Evolutionary conservation across 2,113 vertebrate genomes (phyloP).

Genomic region (Toxotes jaculatrix): DNA sequence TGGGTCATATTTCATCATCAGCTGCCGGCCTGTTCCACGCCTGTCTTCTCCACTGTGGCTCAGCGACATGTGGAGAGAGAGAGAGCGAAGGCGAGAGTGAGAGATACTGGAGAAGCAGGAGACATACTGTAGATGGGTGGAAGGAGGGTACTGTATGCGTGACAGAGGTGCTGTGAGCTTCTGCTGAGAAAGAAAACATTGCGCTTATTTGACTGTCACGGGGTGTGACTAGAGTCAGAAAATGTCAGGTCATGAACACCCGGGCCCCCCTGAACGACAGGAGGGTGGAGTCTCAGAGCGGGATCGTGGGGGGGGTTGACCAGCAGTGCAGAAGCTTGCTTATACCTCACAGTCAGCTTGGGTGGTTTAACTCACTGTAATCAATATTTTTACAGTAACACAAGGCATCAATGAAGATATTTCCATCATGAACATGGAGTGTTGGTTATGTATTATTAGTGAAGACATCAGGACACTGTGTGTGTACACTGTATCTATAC

Average conservation of each 20-base stretch:
- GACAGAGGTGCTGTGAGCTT: slow-evolving; percentile 33
- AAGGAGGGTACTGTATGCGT: slow-evolving; percentile 1
- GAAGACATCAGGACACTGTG: too few species aligned
- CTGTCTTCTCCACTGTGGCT: slow-evolving; percentile 44
- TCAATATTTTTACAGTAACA: neutral
- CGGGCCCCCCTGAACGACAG: neutral
- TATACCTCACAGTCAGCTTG: neutral
- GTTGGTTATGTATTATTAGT: too few species aligned
- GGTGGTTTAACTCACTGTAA: neutral
- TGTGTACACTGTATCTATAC: too few species aligned
- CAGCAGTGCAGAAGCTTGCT: neutral
- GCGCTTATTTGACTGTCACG: slow-evolving; percentile 44
- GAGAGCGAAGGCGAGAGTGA: slow-evolving; percentile 30
- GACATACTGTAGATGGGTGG: slow-evolving; percentile 3
- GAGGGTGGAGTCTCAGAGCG: slow-evolving; percentile 10
- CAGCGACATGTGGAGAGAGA: slow-evolving; percentile 28
- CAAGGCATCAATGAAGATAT: neutral
- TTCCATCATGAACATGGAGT: too few species aligned
- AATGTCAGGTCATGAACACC: slow-evolving; percentile 60
- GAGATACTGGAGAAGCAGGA: slow-evolving; percentile 37
- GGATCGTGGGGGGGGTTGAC: neutral
- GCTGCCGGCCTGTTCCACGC: slow-evolving; percentile 68
- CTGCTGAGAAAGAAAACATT: slow-evolving; percentile 40
- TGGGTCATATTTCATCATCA: slow-evolving; percentile 77
- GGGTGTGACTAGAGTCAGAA: slow-evolving; percentile 44